These are phyloP conservation scores for Drosophila peninsularis DNA, from an alignment of 2,888 invertebrate genomes.

Conservation along the genomic window DNA sequence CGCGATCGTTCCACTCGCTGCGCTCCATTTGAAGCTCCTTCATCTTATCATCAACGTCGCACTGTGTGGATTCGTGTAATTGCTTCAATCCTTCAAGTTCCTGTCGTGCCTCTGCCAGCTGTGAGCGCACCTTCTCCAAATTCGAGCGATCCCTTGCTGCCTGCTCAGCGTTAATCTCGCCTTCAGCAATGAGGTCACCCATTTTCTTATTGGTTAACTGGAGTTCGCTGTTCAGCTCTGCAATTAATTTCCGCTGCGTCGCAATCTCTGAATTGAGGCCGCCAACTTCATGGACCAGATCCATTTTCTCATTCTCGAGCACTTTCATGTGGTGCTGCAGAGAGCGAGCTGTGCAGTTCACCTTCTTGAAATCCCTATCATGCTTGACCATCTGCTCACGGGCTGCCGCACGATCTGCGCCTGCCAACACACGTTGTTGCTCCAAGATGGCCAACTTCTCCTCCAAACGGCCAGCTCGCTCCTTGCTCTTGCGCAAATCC, in stretches of 20 bases:
- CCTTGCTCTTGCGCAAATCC: conserved; percentile 17
- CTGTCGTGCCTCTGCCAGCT: conserved; percentile 1
- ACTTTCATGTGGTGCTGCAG: conserved; percentile 55
- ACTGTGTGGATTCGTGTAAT: conserved; percentile 8
- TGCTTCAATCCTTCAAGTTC: conserved; percentile 27
- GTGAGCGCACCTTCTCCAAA: conserved; percentile 37
- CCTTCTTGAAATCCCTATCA: conserved; percentile 62
- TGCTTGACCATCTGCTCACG: conserved; percentile 61
- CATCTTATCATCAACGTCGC: conserved; percentile 28
- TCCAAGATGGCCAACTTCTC: conserved; percentile 20
- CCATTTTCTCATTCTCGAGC: conserved; percentile 65
- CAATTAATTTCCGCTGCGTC: conserved; percentile 7
- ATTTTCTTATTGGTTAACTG: conserved; percentile 2
- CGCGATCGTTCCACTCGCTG: conserved; percentile 27
- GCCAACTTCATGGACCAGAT: conserved; percentile 72
- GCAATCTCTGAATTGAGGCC: conserved; percentile 66
- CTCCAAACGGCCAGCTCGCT: conserved; percentile 17
- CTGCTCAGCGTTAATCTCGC: conserved; percentile 11
- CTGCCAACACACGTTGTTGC: conserved; percentile 12
- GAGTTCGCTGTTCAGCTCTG: conserved; percentile 19
- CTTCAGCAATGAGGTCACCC: conserved; percentile 10
- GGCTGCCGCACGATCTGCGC: conserved; percentile 3
- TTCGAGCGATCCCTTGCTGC: conserved; percentile 9
- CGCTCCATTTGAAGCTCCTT: conserved; percentile 14
- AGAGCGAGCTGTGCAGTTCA: conserved; percentile 41